Evolutionary conservation across 2,888 invertebrate genomes (phyloP).

Genomic region (Omphaloscelis lunosa): DNA sequence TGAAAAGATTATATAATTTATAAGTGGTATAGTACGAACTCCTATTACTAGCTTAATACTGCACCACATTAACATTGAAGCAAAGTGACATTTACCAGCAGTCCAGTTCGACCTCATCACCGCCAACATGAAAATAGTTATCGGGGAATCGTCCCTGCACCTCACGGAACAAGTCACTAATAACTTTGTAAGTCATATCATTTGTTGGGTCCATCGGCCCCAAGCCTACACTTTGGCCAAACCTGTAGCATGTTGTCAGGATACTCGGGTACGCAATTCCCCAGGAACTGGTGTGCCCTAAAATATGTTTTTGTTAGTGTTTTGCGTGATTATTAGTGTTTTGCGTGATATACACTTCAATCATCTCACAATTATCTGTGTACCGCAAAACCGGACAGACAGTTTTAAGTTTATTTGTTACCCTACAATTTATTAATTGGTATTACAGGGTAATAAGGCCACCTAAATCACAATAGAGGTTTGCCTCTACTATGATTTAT

Average conservation of each 20-base stretch:
- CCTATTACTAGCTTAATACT: neutral
- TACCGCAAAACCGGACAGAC: neutral
- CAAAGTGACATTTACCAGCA: conserved; percentile 92
- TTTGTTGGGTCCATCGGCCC: conserved; percentile 96
- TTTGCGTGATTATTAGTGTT: no score
- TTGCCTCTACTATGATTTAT: neutral
- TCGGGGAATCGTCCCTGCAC: conserved; percentile 94
- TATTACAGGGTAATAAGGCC: no score
- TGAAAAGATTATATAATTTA: conserved; percentile 57
- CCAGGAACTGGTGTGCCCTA: conserved; percentile 96
- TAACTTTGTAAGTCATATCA: conserved; percentile 92
- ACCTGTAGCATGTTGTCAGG: conserved; percentile 93
- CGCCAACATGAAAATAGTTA: conserved; percentile 96
- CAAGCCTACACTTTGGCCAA: conserved; percentile 81
- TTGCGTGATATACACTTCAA: no score
- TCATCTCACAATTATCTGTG: neutral
- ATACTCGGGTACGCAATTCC: conserved; percentile 94
- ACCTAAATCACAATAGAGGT: no score
- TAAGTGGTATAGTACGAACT: neutral
- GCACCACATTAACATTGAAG: neutral
- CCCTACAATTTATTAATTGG: neutral
- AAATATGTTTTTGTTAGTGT: neutral
- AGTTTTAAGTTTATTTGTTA: neutral
- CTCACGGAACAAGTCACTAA: conserved; percentile 93
- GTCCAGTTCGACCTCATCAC: conserved; percentile 96